Conservation (phyloP, 2,888 invertebrate genomes). For the Calameuta idolon region DNA sequence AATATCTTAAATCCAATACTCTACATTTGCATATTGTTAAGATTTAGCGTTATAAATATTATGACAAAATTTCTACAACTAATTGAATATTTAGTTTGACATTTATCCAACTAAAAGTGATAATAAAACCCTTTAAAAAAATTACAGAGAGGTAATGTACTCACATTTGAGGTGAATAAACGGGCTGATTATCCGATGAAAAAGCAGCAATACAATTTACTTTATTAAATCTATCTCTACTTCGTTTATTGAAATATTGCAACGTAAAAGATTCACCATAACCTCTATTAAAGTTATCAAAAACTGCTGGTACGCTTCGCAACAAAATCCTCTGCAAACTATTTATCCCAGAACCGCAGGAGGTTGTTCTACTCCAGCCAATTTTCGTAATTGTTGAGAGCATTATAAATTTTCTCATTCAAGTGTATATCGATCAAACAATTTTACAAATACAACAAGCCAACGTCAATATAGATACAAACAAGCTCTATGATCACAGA, state of each 20-base stretch:
- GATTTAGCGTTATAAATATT: too few relatives aligned
- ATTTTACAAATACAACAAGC: not conserved
- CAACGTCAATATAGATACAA: not conserved
- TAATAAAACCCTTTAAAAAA: not conserved
- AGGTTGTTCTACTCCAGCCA: constrained; percentile 14
- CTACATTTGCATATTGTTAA: not conserved
- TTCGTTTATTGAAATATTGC: constrained; percentile 11
- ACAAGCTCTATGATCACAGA: not conserved
- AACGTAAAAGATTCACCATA: constrained; percentile 21
- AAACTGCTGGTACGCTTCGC: constrained; percentile 1
- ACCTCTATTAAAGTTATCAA: constrained; percentile 29
- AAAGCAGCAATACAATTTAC: not conserved
- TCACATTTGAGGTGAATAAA: constrained; percentile 1
- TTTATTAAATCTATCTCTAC: constrained; percentile 21
- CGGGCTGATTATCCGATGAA: not conserved
- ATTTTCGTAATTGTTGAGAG: constrained; percentile 24
- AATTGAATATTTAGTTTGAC: too few relatives aligned
- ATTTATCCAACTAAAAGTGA: too few relatives aligned
- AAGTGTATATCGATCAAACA: constrained; percentile 41
- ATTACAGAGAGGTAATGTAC: not conserved
- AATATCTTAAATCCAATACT: not conserved
- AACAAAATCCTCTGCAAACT: constrained; percentile 9
- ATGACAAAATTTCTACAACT: too few relatives aligned
- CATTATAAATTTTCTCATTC: constrained; percentile 33
- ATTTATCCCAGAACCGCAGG: constrained; percentile 11